Evolutionary conservation across 2,888 invertebrate species (phyloP).

Genomic region (Halictus ligatus): DNA sequence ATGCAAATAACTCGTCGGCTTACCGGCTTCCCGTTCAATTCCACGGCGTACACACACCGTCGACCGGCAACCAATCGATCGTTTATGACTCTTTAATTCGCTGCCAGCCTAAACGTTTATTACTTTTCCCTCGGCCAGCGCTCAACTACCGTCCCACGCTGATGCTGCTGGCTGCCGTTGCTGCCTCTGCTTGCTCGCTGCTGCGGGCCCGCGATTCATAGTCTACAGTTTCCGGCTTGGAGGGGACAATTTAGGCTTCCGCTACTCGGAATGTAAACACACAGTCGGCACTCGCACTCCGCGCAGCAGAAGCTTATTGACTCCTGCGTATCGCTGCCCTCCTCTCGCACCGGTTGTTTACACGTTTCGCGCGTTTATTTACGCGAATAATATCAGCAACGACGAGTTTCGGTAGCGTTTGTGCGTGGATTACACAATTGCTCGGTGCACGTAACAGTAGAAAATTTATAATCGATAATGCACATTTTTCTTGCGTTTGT

Average conservation of each 20-base stretch:
- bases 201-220: slow-evolving; percentile 10
- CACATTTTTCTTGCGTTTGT: background rate
- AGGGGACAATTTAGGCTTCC: slow-evolving; percentile 14
- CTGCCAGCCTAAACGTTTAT: slow-evolving; percentile 13
- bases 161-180: background rate
- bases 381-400: background rate
- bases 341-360: background rate
- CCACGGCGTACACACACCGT: background rate
- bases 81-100: slow-evolving; percentile 34
- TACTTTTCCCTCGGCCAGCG: background rate
- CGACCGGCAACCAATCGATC: slow-evolving; percentile 9
- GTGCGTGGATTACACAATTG: background rate
- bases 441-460: background rate
- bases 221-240: background rate
- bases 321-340: background rate
- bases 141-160: background rate
- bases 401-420: background rate
- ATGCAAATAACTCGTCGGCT: slow-evolving; percentile 49
- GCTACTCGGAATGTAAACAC: slow-evolving; percentile 16
- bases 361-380: background rate
- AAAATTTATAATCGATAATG: background rate
- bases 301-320: background rate
- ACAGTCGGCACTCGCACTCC: slow-evolving; percentile 1
- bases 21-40: slow-evolving; percentile 39
- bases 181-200: background rate